Evolutionary conservation across 1,140 invertebrate species (phyloP).

Genomic region (Panulirus ornatus): DNA sequence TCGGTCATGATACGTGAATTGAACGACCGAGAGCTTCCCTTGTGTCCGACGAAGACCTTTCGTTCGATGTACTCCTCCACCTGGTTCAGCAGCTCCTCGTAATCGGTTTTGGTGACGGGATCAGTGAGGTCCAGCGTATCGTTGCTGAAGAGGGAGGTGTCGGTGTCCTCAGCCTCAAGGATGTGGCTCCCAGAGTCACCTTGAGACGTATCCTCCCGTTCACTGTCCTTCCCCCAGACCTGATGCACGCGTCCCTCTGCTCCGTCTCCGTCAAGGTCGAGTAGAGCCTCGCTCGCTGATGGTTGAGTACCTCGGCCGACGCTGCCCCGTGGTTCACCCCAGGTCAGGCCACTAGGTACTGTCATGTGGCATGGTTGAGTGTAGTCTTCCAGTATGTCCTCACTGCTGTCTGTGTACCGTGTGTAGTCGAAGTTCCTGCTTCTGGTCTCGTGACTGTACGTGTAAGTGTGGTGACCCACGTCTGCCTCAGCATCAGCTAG

Average conservation of each 20-base stretch:
- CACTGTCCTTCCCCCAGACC: not conserved
- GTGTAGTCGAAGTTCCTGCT: too few species aligned
- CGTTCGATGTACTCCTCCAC: constrained; percentile 2
- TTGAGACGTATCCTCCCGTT: not conserved
- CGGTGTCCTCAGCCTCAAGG: constrained; percentile 5
- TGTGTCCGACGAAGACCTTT: constrained; percentile 6
- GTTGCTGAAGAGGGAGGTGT: constrained; percentile 1
- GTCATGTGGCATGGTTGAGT: too few species aligned
- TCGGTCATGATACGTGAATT: constrained; percentile 24
- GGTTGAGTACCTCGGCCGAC: too few species aligned
- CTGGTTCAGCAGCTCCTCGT: constrained; percentile 19
- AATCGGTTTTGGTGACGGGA: constrained; percentile 4
- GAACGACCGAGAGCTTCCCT: not conserved
- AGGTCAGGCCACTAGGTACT: too few species aligned
- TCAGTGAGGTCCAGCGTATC: constrained; percentile 28
- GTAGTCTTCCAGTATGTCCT: too few species aligned
- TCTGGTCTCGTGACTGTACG: too few species aligned
- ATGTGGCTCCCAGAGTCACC: not conserved
- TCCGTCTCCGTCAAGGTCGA: not conserved
- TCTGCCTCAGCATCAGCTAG: too few species aligned
- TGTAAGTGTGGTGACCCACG: too few species aligned
- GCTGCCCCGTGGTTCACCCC: too few species aligned
- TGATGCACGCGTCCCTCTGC: too few species aligned
- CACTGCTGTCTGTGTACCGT: too few species aligned
- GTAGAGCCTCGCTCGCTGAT: not conserved